Base-by-base conservation (phyloP, 2,113 vertebrate species). In the human region DNA sequence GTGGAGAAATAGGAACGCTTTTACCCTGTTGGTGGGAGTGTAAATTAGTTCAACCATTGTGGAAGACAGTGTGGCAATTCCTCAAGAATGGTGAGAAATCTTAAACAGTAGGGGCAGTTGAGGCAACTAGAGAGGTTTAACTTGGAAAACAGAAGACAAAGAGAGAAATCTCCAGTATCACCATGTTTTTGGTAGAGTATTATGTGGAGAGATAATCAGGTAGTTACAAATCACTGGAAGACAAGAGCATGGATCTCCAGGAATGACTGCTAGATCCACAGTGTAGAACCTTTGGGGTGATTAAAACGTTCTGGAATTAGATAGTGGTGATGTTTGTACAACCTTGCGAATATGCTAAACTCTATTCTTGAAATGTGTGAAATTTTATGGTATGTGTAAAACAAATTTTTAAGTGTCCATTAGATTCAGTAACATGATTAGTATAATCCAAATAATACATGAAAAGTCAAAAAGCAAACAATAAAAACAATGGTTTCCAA, bases 401-500 rank as follows among this genome's bases (percentile, higher is more conserved):
- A 64, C 61, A 64, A 64, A 30, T 64, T 64, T 64, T 32, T 6
- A 64, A 64, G 0, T 10, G 59, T 66, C 20, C 20, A 78, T 89
- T 93, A 83, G 20, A 20, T 40, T 68, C 76, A 83, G 25, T 70
- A 57, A 64, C 38, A 83, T 27, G 35, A 27, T n/a, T 57, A 75
- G 35, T n/a, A 76, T 76, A 68, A 89, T 40, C 9, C 70, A 16
- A 50, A 64, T 35, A 92, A 76, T 27, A 75, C 79, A 59, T 57
- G 57, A 81, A n/a, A 92, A 87, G n/a, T 82, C 45, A 89, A 88
- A 55, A 93, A 81, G 57, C 12, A 68, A 75, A 55, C n/a, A 81
- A 88, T 82, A 76, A 87, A 93, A 86, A 92, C 75, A 79, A 50
- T 73, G n/a, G 22, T 73, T 72, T 92, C 43, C 59, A 91, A 91